Evolutionary conservation across 2,797 vertebrate genomes (phyloP), one percentile per base, ranked within the genome.

Genomic region (Hypotaenidia philippensis): DNA sequence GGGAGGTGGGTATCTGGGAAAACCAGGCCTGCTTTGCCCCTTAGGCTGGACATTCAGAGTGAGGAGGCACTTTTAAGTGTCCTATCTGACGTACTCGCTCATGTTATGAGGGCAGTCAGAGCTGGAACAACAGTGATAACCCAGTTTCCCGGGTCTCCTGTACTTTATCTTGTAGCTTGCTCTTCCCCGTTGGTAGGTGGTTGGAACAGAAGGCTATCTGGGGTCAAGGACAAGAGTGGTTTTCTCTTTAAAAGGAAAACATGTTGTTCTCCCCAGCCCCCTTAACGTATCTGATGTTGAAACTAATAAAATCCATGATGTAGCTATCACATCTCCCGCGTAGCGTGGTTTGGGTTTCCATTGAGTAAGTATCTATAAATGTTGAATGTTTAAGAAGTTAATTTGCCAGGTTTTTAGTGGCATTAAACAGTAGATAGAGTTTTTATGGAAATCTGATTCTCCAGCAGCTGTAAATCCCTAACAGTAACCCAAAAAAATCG

Each of bases 381-480:
- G 17, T 85, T 91, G 87, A 94, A 59, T 93, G 83, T 59, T 77
- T 64, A 40, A 90, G 26, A 79, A 94, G 77, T 31, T 75, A 72
- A 72, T 87, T 95, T 94, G 82, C 75, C 78, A 89, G 53, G 32
- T 38, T 84, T 63, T 82, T 87, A 70, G 72, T 92, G 56, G 47
- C 55, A 77, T 92, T 93, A 56, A 90, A 50, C 13, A 56, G 57
- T 19, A 93, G 90, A 78, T 75, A 82, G 69, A 22, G 14, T 65
- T 92, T 92, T 87, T 84, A 89, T 79, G 55, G 76, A 95, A 94
- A 91, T 17, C 65, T 31, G 36, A 55, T 87, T 69, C 61, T 94
- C 49, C 63, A 94, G 53, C n/a, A 83, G 64, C 71, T 94, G 13
- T 90, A 89, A 90, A 93, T 92, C 89, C 63, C 65, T 45, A 66